A percentile compares a stretch with the other conserved stretches of the same genome.
phyloP scores from a whole-genome alignment of 2,113 vertebrate genomes.

The Athene noctua region DNA sequence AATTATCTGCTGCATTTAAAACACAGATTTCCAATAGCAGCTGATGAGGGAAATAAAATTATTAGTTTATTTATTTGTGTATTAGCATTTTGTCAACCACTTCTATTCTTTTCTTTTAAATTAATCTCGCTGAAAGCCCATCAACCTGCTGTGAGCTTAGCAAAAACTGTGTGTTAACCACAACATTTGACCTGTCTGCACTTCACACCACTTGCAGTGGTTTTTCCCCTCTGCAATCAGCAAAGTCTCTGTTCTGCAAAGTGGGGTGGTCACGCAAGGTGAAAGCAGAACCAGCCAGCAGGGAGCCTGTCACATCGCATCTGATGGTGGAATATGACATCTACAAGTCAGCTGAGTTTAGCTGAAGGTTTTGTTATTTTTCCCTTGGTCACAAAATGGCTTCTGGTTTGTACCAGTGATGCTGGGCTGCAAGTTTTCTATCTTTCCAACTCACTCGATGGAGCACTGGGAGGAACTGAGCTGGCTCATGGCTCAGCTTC shows the following conservation, averaged over 20 bases:
- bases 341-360: background rate
- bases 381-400: background rate
- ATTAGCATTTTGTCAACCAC: background rate
- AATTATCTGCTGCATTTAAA: background rate
- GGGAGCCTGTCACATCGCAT: background rate
- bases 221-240: background rate
- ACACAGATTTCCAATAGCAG: background rate
- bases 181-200: background rate
- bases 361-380: background rate
- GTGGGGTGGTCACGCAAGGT: rapidly evolving
- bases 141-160: background rate
- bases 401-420: background rate
- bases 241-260: background rate
- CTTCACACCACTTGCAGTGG: background rate
- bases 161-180: background rate
- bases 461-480: background rate
- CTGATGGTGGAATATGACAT: background rate
- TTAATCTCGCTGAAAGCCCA: background rate
- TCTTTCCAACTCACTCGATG: background rate
- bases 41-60: background rate
- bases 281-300: background rate
- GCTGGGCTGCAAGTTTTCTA: background rate
- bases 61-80: background rate
- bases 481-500: background rate
- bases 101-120: background rate